phyloP scores from a whole-genome alignment of 2,888 invertebrate genomes.

The Amphipyra berbera region DNA sequence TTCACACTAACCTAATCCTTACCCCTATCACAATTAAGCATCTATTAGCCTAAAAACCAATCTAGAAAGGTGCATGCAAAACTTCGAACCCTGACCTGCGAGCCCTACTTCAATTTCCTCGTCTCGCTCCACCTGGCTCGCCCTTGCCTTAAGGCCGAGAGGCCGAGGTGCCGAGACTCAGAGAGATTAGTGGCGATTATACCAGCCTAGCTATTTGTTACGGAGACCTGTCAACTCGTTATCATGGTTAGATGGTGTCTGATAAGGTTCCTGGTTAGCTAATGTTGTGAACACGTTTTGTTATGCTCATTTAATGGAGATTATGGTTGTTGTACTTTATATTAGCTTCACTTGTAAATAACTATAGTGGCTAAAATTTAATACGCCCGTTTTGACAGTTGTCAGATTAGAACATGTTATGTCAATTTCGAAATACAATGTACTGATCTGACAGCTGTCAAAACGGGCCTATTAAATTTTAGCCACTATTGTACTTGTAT shows the following conservation, averaged over 20 bases:
- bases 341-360: no score
- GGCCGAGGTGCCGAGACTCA: neutral
- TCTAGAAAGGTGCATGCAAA: conserved; percentile 30
- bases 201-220: conserved; percentile 17
- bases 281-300: conserved; percentile 15
- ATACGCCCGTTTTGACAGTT: no score
- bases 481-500: no score
- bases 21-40: neutral
- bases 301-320: neutral
- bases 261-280: conserved; percentile 13
- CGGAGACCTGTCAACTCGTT: conserved; percentile 28
- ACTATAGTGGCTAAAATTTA: no score
- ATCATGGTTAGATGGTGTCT: conserved; percentile 28
- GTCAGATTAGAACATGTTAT: no score
- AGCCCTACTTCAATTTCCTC: conserved; percentile 43
- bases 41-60: neutral
- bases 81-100: conserved; percentile 38
- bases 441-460: no score
- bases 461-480: no score
- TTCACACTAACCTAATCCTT: conserved; percentile 6
- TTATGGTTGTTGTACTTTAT: no score
- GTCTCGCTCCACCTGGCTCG: conserved; percentile 28
- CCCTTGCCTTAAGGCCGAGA: conserved; percentile 31
- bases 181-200: conserved; percentile 30
- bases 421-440: no score